Base-by-base conservation (phyloP, 2,797 vertebrate species). In the Melanotaenia parkinsoni region DNA sequence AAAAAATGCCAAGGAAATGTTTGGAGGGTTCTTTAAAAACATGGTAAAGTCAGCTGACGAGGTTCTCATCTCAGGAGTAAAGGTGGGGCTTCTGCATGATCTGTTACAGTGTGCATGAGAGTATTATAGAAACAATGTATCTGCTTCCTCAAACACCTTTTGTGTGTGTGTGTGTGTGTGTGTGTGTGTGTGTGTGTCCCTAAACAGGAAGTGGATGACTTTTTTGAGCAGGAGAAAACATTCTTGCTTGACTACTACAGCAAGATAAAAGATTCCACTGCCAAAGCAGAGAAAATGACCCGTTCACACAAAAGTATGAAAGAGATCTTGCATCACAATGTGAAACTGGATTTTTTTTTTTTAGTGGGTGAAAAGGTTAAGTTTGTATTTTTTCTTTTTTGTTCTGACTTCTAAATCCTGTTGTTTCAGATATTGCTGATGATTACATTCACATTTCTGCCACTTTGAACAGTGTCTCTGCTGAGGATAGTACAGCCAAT, bases 1-100 rank as follows among this genome's bases (percentile, higher is more conserved):
- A 83, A 99, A 99, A 93, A 99, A 98, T 79, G 97, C 96, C 24
- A 99, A 99, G 90, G 98, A 99, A 86, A 95, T 99, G 96, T 97
- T 99, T 94, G 98, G 97, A 65, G 97, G 97, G 32, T 99, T 99
- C 93, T 96, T 99, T 79, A 98, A 97, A 93, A 99, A 95, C 75
- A 95, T 99, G 91, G 97, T 97, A 47, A 99, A 99, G 89, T 95
- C 95, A 70, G 98, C 98, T 51, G 98, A 99, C 83, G 98, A 99
- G 91, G 96, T 99, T 71, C 95, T 99, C 12, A 96, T 98, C 88
- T 97, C 98, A 79, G 97, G 98, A 83, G 94, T 97, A 80, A 99
- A 99, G 96, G 98, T 99, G 77, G 83, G 86, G 62, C 10, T 30
- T 62, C 18, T 43, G n/a, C 4, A 50, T 33, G 13, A 53, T 47